Evolutionary conservation across 2,888 invertebrate genomes (phyloP).

Genomic region (Notocelia uddmanniana): DNA sequence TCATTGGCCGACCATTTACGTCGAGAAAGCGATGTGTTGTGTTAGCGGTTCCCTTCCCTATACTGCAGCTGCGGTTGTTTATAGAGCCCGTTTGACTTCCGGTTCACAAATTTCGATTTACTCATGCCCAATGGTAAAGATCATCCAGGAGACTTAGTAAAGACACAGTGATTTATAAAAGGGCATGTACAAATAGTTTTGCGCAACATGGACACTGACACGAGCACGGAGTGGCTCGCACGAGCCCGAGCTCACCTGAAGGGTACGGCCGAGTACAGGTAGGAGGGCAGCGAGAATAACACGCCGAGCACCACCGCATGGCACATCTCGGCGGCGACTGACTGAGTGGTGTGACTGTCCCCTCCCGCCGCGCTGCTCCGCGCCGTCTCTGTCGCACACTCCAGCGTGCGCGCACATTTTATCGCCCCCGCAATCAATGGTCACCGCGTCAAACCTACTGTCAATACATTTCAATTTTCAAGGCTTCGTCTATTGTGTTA

Average conservation of each 20-base stretch:
- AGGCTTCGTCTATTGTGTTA: constrained; percentile 17
- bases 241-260: constrained; percentile 70
- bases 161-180: not conserved
- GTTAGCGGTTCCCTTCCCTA: constrained; percentile 32
- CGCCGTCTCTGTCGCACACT: constrained; percentile 27
- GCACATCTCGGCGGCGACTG: constrained; percentile 70
- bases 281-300: constrained; percentile 77
- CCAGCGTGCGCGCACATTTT: constrained; percentile 38
- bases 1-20: constrained; percentile 40
- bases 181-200: not conserved
- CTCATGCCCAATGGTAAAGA: not conserved
- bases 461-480: constrained; percentile 21
- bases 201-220: constrained; percentile 11
- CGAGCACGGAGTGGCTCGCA: not conserved
- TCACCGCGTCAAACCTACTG: constrained; percentile 26
- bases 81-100: constrained; percentile 28
- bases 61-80: constrained; percentile 2
- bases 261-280: constrained; percentile 77
- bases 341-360: constrained; percentile 31
- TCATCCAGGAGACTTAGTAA: not conserved
- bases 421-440: constrained; percentile 34
- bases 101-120: constrained; percentile 19
- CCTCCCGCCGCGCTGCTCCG: constrained; percentile 13
- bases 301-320: constrained; percentile 80
- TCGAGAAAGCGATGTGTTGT: constrained; percentile 35